Evolutionary conservation across 2,113 vertebrate genomes (phyloP), one percentile per base, ranked within the genome.

Genomic region (Morone chrysops): DNA sequence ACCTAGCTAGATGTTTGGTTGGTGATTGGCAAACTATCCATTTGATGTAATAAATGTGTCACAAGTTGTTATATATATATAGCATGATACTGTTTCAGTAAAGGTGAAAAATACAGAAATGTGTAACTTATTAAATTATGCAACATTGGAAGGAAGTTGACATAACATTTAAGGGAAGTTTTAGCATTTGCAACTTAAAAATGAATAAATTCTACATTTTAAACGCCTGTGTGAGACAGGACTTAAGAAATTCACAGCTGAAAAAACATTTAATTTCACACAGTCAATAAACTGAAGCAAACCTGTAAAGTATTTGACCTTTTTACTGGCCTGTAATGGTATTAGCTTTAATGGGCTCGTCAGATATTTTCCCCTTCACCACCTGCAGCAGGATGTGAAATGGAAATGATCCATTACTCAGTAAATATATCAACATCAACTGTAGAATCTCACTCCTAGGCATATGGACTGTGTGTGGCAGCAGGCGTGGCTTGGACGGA

Each of bases 321-420:
- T 82, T 36, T 59, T 74, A 68, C 13, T 61, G 47, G 12, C 36
- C 25, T 71, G 54, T 68, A 60, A 74, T 20, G 2, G 18, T 60
- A 31, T 87, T 63, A 45, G 51, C 54, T 71, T 74, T 83, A 73
- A 74, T 71, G 14, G 38, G 3, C 62, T 72, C 8, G 31, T 0
- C 22, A 25, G 68, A 45, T 78, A 40, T 72, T 83, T 89, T 60
- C 31, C 47, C 61, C 5, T 1, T 77, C 71, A 70, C 22, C 71
- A 83, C 70, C 70, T 80, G 70, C 51, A 74, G 61, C 62, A 68
- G 31, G 36, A 78, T 51, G 57, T 66, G 56, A 70, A 74, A 81
- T 71, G 40, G 68, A 85, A 75, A 82, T 51, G 53, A 85, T 88
- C 47, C 57, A 41, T 83, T 61, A 13, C 54, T 78, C 78, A 47